phyloP scores from a whole-genome alignment of 64 coral and sea anemone genomes.

The Montipora foliosa region DNA sequence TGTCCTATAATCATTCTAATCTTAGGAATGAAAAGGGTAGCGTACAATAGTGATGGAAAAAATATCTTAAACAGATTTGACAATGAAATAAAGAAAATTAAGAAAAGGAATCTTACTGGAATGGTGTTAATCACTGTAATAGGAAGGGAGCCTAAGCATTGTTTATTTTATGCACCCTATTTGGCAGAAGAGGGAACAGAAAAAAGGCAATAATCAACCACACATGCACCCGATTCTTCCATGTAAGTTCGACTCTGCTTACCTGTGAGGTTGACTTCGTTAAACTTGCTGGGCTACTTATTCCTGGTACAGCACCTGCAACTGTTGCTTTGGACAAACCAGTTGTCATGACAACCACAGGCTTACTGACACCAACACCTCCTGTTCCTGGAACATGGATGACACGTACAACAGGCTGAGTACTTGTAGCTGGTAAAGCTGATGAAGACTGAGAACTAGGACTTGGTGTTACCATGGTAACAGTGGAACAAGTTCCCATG shows the following conservation, averaged over 20 bases:
- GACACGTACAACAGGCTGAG: constrained; percentile 80
- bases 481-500: constrained; percentile 76
- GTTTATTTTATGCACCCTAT: too few relatives aligned
- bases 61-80: too few relatives aligned
- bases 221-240: not conserved
- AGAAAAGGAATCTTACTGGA: too few relatives aligned
- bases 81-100: too few relatives aligned
- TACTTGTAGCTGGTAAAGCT: constrained; percentile 50
- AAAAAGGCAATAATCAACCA: not conserved
- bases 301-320: constrained; percentile 26
- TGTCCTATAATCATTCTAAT: too few relatives aligned
- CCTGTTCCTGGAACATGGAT: constrained; percentile 92
- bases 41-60: too few relatives aligned
- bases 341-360: constrained; percentile 79
- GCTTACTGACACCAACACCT: constrained; percentile 77
- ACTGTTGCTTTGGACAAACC: constrained; percentile 69
- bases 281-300: constrained; percentile 21
- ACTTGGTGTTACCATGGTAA: constrained; percentile 91
- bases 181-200: too few relatives aligned
- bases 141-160: too few relatives aligned
- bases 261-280: constrained; percentile 37
- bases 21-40: too few relatives aligned
- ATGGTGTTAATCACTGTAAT: too few relatives aligned
- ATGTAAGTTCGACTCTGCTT: not conserved
- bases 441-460: constrained; percentile 68